Percentiles rank a stretch among this genome's conserved stretches.
phyloP scores from a whole-genome alignment of 2,113 vertebrate species.

The Apus apus region DNA sequence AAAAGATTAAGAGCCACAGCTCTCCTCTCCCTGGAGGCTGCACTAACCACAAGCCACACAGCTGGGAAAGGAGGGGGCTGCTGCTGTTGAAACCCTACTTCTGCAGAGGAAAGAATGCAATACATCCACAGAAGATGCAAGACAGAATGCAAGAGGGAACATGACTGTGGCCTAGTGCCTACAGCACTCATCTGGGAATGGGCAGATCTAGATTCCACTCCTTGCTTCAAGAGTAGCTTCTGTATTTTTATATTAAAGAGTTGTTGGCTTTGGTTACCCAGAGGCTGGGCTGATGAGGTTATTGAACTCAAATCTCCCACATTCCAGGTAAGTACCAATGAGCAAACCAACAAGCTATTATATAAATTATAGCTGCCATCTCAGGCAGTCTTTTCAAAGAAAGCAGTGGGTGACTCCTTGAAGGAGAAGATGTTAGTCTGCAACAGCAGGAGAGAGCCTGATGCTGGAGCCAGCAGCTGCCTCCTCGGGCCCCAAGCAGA shows the following conservation, averaged over 20 bases:
- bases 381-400: not conserved
- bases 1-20: not conserved
- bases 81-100: conserved; percentile 4
- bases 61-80: conserved; percentile 40
- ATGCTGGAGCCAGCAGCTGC: not conserved
- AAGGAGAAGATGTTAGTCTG: not conserved
- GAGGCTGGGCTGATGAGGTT: conserved; percentile 6
- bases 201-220: conserved; percentile 48
- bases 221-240: not conserved
- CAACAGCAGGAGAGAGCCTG: not conserved
- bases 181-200: conserved; percentile 8
- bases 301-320: not conserved
- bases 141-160: conserved; percentile 48
- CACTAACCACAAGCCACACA: conserved; percentile 21
- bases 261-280: conserved; percentile 5
- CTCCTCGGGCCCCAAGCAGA: fast-evolving
- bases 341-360: not conserved
- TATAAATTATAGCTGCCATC: not conserved
- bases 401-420: not conserved
- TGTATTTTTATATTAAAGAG: conserved; percentile 29
- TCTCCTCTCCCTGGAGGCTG: not conserved
- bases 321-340: not conserved
- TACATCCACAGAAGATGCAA: not conserved
- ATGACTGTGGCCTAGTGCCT: conserved; percentile 51
- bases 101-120: conserved; percentile 42